Base-by-base conservation (phyloP, 1,140 invertebrate species). In the Formica selysi region DNA sequence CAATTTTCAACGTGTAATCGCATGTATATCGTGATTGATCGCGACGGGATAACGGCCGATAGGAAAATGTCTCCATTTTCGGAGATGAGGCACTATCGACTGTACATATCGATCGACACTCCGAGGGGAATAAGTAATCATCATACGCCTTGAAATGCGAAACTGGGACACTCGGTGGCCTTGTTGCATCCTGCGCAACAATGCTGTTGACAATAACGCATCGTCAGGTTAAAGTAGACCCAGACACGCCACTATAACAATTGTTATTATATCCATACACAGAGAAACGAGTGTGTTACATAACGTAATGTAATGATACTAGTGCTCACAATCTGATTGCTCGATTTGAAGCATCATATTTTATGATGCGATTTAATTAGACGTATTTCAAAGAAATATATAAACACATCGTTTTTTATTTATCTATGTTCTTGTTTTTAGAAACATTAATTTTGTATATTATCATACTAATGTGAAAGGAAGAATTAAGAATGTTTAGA, bases 121-220 rank as follows among this genome's bases (percentile, higher is more conserved):
- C 68, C 38, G 11, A 73, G 68, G 26, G 29, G 79, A 83, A 83
- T 83, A 83, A 83, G 68, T 83, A 83, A 74, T 83, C 79, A 48
- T 73, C 38, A 19, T 62, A 26, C n/a, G 8, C 79, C 79, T 83
- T 83, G 79, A 83, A 83, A 83, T 36, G 68, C 19, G 54, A 83
- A 83, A 83, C 79, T 83, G 13, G 79, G 54, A 11, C 79, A 48
- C 54, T 62, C 54, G 65, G 51, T 19, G 68, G 41, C 79, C 68
- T 74, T 83, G 79, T 83, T 74, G 41, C 68, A 62, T 83, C 68
- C 79, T 83, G 54, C 68, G 68, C 70, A 41, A 74, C 67, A 59
- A 41, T 81, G 22, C 36, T 29, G 79, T 73, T 73, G 68, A 83
- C 54, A 74, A 62, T 83, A 74, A 61, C 41, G 57, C 38, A 74